Conservation (phyloP, 2,888 invertebrate species). For the Limnephilus lunatus region DNA sequence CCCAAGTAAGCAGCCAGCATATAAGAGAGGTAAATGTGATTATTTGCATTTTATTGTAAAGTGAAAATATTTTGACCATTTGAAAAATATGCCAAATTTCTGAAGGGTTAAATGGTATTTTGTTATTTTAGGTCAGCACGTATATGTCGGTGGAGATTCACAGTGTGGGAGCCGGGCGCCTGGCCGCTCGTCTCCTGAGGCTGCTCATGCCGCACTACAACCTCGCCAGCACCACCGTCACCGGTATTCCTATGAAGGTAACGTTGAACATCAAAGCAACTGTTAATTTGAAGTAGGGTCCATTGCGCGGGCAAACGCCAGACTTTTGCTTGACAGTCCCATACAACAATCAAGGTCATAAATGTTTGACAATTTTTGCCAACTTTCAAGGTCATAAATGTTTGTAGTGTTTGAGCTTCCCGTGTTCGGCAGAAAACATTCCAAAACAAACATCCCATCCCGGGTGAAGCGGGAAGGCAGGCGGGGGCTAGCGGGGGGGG, state of each 20-base stretch:
- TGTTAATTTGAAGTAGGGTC: too few species aligned
- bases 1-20: conserved; percentile 85
- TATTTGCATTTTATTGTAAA: neutral
- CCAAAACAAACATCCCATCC: too few species aligned
- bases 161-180: conserved; percentile 85
- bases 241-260: conserved; percentile 98
- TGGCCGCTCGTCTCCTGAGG: conserved; percentile 86
- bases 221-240: conserved; percentile 96
- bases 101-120: neutral
- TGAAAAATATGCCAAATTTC: conserved; percentile 40
- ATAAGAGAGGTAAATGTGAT: conserved; percentile 79
- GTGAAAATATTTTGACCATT: too few species aligned
- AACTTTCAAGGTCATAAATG: too few species aligned
- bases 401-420: too few species aligned
- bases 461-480: too few species aligned
- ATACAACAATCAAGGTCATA: too few species aligned
- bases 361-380: too few species aligned
- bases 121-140: conserved; percentile 80
- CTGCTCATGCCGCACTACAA: conserved; percentile 91
- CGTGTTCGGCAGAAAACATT: too few species aligned
- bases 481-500: too few species aligned
- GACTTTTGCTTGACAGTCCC: too few species aligned
- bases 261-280: neutral
- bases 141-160: conserved; percentile 88
- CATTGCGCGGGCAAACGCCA: too few species aligned